A percentile compares a stretch with the other conserved stretches of the same genome.
Conservation (phyloP, 2,113 vertebrate genomes). For the Limnothrissa miodon region DNA sequence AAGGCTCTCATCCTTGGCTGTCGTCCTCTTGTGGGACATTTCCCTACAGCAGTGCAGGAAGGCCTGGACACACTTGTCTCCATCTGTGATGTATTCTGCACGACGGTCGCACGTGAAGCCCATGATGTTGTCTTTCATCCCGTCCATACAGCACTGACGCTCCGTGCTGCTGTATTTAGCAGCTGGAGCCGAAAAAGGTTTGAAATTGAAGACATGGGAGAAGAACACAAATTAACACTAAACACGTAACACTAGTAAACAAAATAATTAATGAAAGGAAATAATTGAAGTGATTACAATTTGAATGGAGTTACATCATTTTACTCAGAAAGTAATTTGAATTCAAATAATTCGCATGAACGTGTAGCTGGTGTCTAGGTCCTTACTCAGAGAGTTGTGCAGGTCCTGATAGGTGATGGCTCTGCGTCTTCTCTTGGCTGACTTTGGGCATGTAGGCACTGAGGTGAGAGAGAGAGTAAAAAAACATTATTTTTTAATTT, state of each 20-base stretch:
- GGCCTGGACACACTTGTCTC: not conserved
- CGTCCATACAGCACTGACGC: conserved; percentile 71
- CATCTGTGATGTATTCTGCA: conserved; percentile 55
- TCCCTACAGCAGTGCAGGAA: conserved; percentile 51
- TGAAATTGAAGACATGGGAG: not conserved
- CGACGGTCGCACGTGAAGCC: conserved; percentile 63
- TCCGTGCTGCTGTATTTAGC: conserved; percentile 52
- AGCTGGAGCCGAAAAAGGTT: conserved; percentile 44
- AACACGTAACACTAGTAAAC: no score
- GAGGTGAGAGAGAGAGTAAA: not conserved
- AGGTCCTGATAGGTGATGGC: conserved; percentile 48
- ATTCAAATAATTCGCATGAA: no score
- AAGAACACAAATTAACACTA: not conserved
- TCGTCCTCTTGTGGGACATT: not conserved
- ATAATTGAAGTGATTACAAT: no score
- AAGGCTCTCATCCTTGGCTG: not conserved
- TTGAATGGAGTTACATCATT: no score
- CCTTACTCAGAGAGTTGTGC: conserved; percentile 47
- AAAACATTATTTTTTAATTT: no score
- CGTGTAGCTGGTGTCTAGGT: no score
- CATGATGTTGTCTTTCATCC: conserved; percentile 73
- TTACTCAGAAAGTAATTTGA: no score
- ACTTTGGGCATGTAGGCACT: conserved; percentile 52
- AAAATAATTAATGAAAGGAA: no score
- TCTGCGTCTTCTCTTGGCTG: conserved; percentile 35